phyloP scores from a whole-genome alignment of 2,113 vertebrate genomes.

The Pipra filicauda region DNA sequence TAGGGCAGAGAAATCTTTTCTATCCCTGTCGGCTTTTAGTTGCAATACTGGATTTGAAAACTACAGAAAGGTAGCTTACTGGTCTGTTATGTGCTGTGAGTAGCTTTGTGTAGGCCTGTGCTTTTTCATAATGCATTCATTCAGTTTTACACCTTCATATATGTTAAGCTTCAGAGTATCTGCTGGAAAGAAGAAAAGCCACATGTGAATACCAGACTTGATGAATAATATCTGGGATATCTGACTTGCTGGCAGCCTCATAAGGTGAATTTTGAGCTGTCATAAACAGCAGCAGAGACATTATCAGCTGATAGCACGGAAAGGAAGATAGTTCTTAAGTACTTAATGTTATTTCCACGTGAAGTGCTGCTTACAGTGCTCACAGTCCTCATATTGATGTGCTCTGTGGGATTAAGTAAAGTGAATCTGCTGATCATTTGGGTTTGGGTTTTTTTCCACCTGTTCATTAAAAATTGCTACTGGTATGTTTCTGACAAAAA shows the following conservation, averaged over 20 bases:
- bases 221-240: neutral
- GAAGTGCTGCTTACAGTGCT: neutral
- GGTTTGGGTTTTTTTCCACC: fast-evolving
- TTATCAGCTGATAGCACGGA: neutral
- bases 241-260: neutral
- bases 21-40: neutral
- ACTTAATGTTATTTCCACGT: neutral
- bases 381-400: fast-evolving
- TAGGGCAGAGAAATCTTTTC: neutral
- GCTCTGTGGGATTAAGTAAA: neutral
- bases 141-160: neutral
- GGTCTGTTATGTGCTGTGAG: neutral
- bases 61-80: neutral
- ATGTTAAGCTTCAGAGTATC: neutral
- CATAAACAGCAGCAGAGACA: neutral
- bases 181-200: neutral
- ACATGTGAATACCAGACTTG: neutral
- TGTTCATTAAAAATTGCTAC: neutral
- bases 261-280: neutral
- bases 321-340: neutral
- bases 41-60: neutral
- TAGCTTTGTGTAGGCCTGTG: neutral
- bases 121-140: neutral
- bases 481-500: neutral
- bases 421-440: neutral